Conservation (phyloP, 2,888 invertebrate species). For the Phortica okadai region DNA sequence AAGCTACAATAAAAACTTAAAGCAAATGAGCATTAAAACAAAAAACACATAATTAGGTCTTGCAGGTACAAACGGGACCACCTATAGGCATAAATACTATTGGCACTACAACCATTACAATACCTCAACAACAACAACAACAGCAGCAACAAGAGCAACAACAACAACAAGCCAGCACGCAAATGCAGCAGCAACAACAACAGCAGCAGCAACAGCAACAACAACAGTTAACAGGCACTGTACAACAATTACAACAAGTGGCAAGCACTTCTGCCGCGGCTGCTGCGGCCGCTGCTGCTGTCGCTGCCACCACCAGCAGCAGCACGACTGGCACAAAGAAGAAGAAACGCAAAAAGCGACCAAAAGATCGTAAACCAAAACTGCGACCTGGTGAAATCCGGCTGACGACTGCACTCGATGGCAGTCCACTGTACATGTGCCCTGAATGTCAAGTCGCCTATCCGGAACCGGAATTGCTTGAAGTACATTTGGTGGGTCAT, state of each 20-base stretch:
- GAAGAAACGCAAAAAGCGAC: constrained; percentile 87
- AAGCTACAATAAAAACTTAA: constrained; percentile 15
- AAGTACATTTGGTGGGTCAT: constrained; percentile 90
- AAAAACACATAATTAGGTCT: constrained; percentile 53
- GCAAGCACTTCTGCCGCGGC: constrained; percentile 49
- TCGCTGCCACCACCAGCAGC: constrained; percentile 46
- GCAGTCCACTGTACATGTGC: constrained; percentile 90
- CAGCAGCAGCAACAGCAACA: constrained; percentile 60
- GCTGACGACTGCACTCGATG: constrained; percentile 86
- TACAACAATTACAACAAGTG: constrained; percentile 49
- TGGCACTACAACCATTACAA: constrained; percentile 72
- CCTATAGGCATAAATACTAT: constrained; percentile 72
- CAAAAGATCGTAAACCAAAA: constrained; percentile 84
- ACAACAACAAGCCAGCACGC: constrained; percentile 49
- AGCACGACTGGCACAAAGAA: constrained; percentile 79
- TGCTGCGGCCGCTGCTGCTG: constrained; percentile 42
- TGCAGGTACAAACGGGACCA: constrained; percentile 75
- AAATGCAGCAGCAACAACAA: constrained; percentile 59
- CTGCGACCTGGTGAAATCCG: constrained; percentile 90
- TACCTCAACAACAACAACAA: constrained; percentile 74
- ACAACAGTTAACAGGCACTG: constrained; percentile 48
- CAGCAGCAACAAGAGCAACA: constrained; percentile 59
- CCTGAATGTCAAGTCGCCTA: constrained; percentile 94
- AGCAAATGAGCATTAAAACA: neutral
- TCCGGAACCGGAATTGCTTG: constrained; percentile 88